Conservation (phyloP, 2,113 vertebrate species). For the Phrynosoma blainvillii region DNA sequence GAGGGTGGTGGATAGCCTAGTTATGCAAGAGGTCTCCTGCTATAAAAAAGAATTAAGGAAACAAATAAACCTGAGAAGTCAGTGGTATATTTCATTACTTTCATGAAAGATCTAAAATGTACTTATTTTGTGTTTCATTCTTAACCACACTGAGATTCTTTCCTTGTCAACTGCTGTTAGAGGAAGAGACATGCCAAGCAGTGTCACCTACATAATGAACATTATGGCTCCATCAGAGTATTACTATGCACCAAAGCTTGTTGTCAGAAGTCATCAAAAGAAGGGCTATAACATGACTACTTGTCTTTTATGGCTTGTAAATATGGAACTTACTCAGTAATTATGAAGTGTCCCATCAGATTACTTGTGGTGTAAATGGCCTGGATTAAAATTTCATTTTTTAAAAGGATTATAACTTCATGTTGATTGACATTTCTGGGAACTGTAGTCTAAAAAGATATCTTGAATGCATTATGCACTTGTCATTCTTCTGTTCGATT, state of each 20-base stretch:
- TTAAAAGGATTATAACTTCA: not conserved
- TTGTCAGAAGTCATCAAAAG: not conserved
- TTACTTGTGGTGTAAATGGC: not conserved
- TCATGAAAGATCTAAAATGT: not conserved
- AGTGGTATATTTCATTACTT: not conserved
- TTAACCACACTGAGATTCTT: not conserved
- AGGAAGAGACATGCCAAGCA: not conserved
- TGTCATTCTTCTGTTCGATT: not conserved
- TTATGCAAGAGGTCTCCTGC: not conserved
- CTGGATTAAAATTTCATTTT: no score
- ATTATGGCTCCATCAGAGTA: not conserved
- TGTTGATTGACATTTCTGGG: no score
- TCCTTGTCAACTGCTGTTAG: not conserved
- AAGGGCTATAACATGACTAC: not conserved
- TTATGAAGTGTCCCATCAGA: not conserved
- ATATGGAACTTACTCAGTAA: not conserved
- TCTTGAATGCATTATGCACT: not conserved
- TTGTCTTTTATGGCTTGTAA: not conserved
- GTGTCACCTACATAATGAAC: not conserved
- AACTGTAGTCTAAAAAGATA: no score
- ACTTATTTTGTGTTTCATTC: not conserved
- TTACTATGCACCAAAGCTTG: not conserved
- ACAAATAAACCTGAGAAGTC: not conserved
- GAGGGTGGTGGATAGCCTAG: not conserved
- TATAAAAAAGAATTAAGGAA: not conserved